A percentile compares a stretch with the other conserved stretches of the same genome.
These are phyloP conservation scores for Cyprinodon diabolis DNA, from an alignment of 2,797 vertebrate genomes.

Conservation along the genomic window DNA sequence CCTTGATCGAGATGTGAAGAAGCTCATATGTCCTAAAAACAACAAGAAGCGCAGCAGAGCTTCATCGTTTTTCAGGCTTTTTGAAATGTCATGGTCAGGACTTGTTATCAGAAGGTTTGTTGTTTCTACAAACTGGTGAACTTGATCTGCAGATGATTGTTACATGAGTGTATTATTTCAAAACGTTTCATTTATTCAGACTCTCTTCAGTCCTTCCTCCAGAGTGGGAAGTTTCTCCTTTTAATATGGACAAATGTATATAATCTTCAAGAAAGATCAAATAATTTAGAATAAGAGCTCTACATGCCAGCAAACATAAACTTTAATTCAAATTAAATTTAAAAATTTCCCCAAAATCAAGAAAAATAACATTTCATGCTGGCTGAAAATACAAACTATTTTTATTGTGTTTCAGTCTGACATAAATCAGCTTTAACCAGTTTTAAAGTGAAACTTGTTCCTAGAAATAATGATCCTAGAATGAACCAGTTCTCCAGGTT, in stretches of 20 bases:
- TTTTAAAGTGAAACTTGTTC: background rate
- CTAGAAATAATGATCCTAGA: too few species aligned
- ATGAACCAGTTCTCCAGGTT: background rate
- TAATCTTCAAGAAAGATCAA: background rate
- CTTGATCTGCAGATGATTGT: background rate
- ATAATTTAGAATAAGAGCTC: too few species aligned
- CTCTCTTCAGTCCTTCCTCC: background rate
- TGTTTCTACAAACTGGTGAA: background rate
- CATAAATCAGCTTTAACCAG: background rate
- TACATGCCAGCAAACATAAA: background rate
- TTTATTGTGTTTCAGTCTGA: background rate
- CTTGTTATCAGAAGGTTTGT: background rate
- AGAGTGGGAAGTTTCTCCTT: background rate
- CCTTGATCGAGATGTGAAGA: background rate
- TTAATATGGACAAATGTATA: too few species aligned
- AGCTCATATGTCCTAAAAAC: background rate
- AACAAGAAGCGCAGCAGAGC: background rate
- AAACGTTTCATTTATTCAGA: background rate
- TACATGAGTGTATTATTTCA: background rate
- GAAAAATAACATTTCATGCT: background rate
- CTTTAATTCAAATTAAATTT: background rate
- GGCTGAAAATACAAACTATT: too few species aligned
- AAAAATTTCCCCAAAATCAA: background rate
- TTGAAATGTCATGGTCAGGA: background rate
- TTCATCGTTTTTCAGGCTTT: background rate